Conservation (phyloP, 2,888 invertebrate genomes). For the Rhodophaea formosa region DNA sequence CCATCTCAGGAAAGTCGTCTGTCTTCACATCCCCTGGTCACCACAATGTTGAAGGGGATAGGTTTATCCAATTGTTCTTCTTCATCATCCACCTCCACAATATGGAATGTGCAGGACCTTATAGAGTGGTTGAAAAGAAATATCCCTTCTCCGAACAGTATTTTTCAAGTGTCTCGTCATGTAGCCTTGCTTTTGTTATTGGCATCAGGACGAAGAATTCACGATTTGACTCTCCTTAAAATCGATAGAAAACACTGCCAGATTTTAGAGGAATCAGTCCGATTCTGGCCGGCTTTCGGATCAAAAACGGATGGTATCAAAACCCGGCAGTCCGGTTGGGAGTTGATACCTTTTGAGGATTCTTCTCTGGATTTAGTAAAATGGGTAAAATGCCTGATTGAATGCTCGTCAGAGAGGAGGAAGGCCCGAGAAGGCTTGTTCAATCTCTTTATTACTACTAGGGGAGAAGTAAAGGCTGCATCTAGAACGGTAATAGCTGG, state of each 20-base stretch:
- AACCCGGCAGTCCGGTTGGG: slow-evolving; percentile 30
- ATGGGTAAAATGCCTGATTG: slow-evolving; percentile 22
- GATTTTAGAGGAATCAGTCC: slow-evolving; percentile 10
- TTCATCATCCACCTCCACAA: too few species aligned
- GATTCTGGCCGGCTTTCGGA: slow-evolving; percentile 27
- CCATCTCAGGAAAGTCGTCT: too few species aligned
- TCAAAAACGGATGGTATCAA: slow-evolving; percentile 27
- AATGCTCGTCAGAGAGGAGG: slow-evolving; percentile 18
- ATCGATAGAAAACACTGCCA: slow-evolving; percentile 11
- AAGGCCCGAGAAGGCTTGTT: neutral
- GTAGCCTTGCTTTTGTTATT: slow-evolving; percentile 23
- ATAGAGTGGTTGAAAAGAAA: too few species aligned
- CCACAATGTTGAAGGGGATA: too few species aligned
- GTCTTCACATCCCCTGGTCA: too few species aligned
- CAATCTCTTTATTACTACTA: slow-evolving; percentile 27
- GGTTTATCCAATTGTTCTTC: too few species aligned
- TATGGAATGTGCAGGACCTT: too few species aligned
- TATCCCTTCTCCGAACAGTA: too few species aligned
- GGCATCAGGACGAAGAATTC: slow-evolving; percentile 28
- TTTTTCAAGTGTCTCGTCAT: slow-evolving; percentile 21
- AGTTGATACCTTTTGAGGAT: slow-evolving; percentile 9
- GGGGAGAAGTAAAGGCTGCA: slow-evolving; percentile 25
- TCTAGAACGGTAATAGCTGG: slow-evolving; percentile 30
- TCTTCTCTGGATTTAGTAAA: slow-evolving; percentile 21
- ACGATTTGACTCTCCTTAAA: slow-evolving; percentile 29